Evolutionary conservation across 2,888 invertebrate species (phyloP).

Genomic region (Orgyia antiqua): DNA sequence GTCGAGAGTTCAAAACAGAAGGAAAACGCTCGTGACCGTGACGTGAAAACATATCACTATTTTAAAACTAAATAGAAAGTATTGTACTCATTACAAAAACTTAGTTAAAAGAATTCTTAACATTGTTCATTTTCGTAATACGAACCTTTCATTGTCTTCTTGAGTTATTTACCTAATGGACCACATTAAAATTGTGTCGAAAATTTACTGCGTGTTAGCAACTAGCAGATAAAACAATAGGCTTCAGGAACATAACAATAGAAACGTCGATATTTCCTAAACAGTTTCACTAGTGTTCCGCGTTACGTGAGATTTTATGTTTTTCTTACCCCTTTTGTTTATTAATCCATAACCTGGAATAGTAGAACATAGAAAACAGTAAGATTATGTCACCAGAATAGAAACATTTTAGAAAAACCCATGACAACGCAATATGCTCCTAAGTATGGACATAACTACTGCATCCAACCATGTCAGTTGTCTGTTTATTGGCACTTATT

Average conservation of each 20-base stretch:
- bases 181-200: slow-evolving; percentile 4
- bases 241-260: slow-evolving; percentile 32
- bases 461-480: too few relatives aligned
- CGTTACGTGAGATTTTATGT: slow-evolving; percentile 38
- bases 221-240: slow-evolving; percentile 12
- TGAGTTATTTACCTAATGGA: slow-evolving; percentile 18
- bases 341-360: slow-evolving; percentile 19
- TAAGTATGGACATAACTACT: too few relatives aligned
- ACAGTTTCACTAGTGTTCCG: slow-evolving; percentile 39
- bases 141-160: slow-evolving; percentile 3
- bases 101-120: slow-evolving; percentile 16
- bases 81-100: slow-evolving; percentile 18
- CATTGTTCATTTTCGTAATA: slow-evolving; percentile 23
- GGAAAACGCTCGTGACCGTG: slow-evolving; percentile 34
- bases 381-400: slow-evolving; percentile 1
- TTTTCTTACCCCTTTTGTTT: slow-evolving; percentile 22
- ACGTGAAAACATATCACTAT: slow-evolving; percentile 34
- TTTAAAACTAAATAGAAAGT: slow-evolving; percentile 33
- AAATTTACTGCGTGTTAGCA: slow-evolving; percentile 2
- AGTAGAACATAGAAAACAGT: slow-evolving; percentile 20
- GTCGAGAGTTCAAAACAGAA: slow-evolving; percentile 27
- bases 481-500: too few relatives aligned
- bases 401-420: not conserved
- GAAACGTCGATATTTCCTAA: slow-evolving; percentile 35
- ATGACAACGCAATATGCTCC: too few relatives aligned